phyloP scores from a whole-genome alignment of 2,797 vertebrate species.

The Xenops minutus region DNA sequence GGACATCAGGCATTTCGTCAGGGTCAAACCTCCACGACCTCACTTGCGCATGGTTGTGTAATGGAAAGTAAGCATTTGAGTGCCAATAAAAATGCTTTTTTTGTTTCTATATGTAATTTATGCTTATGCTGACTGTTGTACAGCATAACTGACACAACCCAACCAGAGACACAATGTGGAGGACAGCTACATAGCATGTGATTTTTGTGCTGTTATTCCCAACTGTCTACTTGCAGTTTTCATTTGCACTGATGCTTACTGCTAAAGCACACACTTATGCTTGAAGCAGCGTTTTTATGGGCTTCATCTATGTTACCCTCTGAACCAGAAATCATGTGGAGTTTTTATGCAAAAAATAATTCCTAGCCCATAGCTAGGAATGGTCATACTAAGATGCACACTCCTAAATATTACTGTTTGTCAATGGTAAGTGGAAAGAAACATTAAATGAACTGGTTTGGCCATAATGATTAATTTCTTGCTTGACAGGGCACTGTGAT shows the following conservation, averaged over 20 bases:
- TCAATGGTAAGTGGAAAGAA: background rate
- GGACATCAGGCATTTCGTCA: no score
- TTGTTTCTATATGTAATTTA: background rate
- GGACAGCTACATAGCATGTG: background rate
- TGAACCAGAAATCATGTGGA: background rate
- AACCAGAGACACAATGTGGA: background rate
- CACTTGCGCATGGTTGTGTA: background rate
- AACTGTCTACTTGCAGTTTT: background rate
- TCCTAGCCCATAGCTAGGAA: background rate
- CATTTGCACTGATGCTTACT: background rate
- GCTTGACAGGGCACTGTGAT: background rate
- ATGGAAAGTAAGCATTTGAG: background rate
- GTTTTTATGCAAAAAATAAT: background rate
- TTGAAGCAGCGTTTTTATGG: slow-evolving; percentile 21
- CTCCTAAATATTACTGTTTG: background rate
- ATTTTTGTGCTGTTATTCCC: background rate
- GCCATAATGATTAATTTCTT: background rate
- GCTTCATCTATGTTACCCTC: background rate
- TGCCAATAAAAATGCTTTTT: background rate
- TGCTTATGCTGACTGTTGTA: background rate
- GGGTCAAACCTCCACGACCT: no score
- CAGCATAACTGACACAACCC: background rate
- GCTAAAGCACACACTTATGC: background rate
- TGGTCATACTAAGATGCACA: background rate
- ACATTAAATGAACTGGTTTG: background rate